Evolutionary conservation across 2,113 vertebrate species (phyloP).

Genomic region (Ctenodactylus gundi): DNA sequence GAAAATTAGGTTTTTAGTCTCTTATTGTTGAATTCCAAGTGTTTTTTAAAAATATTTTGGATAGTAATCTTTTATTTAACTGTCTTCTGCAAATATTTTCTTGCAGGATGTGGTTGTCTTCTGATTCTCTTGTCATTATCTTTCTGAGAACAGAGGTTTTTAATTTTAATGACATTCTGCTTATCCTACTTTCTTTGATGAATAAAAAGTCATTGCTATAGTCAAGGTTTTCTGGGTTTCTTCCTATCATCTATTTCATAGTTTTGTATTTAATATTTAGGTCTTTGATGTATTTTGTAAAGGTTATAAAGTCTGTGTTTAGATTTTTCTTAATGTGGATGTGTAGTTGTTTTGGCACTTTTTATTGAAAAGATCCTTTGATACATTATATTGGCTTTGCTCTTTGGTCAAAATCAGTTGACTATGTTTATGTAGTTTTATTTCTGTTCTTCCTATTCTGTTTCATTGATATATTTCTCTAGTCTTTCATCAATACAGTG

Average conservation of each 20-base stretch:
- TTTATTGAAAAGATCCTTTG: neutral
- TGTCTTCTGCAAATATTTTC: neutral
- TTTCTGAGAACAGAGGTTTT: neutral
- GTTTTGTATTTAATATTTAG: neutral
- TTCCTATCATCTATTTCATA: neutral
- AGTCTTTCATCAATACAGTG: neutral
- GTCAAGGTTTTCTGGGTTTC: neutral
- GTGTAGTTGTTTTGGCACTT: neutral
- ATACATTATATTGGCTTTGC: neutral
- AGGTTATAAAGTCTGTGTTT: neutral
- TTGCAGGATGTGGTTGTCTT: neutral
- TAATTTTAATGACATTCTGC: neutral
- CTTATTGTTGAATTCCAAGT: neutral
- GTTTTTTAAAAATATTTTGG: neutral
- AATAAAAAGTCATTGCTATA: neutral
- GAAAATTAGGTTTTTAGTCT: neutral
- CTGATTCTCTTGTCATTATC: neutral
- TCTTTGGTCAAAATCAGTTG: neutral
- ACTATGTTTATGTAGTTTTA: neutral
- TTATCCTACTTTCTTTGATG: neutral
- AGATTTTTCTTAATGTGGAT: neutral
- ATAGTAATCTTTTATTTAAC: neutral
- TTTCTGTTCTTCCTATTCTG: neutral
- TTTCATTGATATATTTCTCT: neutral
- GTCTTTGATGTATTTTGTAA: neutral